Evolutionary conservation across 1,140 invertebrate genomes (phyloP).

Genomic region (Acromyrmex charruanus): DNA sequence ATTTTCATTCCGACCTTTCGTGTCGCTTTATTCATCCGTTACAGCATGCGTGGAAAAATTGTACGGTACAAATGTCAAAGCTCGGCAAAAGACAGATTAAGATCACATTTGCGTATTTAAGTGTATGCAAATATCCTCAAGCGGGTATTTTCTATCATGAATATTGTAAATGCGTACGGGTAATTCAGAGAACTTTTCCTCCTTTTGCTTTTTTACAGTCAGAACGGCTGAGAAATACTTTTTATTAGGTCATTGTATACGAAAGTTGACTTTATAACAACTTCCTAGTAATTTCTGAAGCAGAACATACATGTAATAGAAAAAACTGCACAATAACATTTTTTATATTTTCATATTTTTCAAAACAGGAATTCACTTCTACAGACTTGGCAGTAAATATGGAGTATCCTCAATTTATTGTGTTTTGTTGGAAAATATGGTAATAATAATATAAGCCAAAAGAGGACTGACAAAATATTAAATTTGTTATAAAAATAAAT

Average conservation of each 20-base stretch:
- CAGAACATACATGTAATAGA: constrained; percentile 1
- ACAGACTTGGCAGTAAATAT: too few species aligned
- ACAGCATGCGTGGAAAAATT: constrained; percentile 5
- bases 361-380: not conserved
- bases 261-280: constrained; percentile 7
- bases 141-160: constrained; percentile 1
- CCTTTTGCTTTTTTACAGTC: not conserved
- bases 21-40: constrained; percentile 24
- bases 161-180: not conserved
- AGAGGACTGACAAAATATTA: too few species aligned
- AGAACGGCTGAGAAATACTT: not conserved
- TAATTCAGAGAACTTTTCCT: not conserved
- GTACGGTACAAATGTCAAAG: constrained; percentile 8
- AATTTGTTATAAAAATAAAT: too few species aligned
- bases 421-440: too few species aligned
- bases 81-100: not conserved
- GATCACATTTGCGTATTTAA: constrained; percentile 15
- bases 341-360: not conserved
- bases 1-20: constrained; percentile 41
- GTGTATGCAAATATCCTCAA: constrained; percentile 1
- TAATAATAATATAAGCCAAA: too few species aligned
- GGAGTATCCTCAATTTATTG: too few species aligned
- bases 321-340: not conserved
- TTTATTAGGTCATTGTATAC: not conserved
- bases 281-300: constrained; percentile 25